phyloP scores from a whole-genome alignment of 2,888 invertebrate genomes.

The Euzetes globulus region DNA sequence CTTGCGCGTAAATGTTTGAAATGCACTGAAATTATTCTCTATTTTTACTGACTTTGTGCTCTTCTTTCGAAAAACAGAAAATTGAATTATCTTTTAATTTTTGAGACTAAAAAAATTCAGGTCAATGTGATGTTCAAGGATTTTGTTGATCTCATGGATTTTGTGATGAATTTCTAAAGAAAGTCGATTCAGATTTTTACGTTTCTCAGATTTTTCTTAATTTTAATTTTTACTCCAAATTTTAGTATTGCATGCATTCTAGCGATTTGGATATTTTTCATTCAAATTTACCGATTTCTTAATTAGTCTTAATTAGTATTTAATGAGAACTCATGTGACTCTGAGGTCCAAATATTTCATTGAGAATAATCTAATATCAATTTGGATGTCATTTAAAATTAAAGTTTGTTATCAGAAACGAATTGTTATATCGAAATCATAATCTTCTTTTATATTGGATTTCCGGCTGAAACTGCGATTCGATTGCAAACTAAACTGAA shows the following conservation, averaged over 20 bases:
- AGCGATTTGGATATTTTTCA: too few species aligned
- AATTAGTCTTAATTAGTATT: too few species aligned
- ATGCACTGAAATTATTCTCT: neutral
- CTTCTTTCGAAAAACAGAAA: neutral
- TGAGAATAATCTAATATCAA: too few species aligned
- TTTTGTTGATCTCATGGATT: neutral
- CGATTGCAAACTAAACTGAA: neutral
- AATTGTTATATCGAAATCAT: too few species aligned
- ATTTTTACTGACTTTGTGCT: neutral
- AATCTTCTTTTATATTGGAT: too few species aligned
- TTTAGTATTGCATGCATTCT: too few species aligned
- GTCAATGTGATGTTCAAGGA: slow-evolving; percentile 14
- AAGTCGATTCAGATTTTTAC: neutral
- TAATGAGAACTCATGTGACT: too few species aligned
- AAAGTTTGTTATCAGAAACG: too few species aligned
- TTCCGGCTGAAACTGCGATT: neutral
- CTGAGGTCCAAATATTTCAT: too few species aligned
- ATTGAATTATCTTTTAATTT: neutral
- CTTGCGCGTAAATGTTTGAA: neutral
- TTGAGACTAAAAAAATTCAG: neutral
- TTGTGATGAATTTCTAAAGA: neutral
- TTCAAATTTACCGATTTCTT: too few species aligned
- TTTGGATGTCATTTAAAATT: too few species aligned
- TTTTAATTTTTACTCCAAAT: too few species aligned
- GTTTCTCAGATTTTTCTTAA: neutral